Evolutionary conservation across 2,113 vertebrate species (phyloP).

Genomic region (Mus pahari): DNA sequence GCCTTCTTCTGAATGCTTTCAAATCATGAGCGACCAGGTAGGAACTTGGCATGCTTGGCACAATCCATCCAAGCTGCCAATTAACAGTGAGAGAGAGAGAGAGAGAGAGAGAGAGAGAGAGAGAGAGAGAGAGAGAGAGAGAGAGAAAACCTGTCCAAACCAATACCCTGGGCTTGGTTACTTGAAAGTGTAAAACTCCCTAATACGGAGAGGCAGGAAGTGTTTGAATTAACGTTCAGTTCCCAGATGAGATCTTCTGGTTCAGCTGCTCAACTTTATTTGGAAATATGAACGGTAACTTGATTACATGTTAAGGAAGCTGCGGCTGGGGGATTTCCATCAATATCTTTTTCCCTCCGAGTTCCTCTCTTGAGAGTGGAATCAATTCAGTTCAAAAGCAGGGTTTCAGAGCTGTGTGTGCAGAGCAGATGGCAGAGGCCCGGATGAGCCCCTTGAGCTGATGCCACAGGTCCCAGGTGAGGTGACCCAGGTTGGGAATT

Average conservation of each 20-base stretch:
- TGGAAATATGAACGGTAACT: slow-evolving; percentile 15
- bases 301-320: neutral
- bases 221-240: slow-evolving; percentile 54
- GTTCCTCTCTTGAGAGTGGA: neutral
- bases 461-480: neutral
- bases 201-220: neutral
- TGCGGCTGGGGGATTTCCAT: neutral
- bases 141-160: neutral
- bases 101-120: neutral
- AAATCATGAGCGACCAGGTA: neutral
- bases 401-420: accelerated
- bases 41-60: accelerated
- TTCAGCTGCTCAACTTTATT: slow-evolving; percentile 45
- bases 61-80: neutral
- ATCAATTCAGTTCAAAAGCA: neutral
- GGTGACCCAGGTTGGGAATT: neutral
- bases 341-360: neutral
- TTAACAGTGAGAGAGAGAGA: neutral
- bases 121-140: neutral
- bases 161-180: slow-evolving; percentile 52
- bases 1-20: neutral
- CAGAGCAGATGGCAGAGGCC: neutral
- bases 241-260: slow-evolving; percentile 72
- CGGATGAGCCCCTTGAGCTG: neutral
- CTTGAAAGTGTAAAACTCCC: slow-evolving; percentile 71